Conservation (phyloP, 1,140 invertebrate genomes). For the Dolichoris vasculosae region DNA sequence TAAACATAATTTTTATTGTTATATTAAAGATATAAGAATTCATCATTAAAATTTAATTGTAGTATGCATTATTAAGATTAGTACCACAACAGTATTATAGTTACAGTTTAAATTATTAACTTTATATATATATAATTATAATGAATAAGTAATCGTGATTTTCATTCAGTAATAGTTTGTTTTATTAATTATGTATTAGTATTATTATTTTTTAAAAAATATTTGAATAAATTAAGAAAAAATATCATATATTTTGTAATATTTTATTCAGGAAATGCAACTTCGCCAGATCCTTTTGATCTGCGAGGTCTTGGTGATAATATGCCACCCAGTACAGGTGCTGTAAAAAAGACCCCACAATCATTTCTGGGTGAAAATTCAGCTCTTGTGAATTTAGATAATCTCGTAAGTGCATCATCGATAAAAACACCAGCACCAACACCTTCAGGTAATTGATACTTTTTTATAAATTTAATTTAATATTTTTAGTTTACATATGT, state of each 20-base stretch:
- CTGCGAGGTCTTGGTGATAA: constrained; percentile 78
- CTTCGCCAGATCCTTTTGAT: constrained; percentile 82
- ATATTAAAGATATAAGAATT: too few relatives aligned
- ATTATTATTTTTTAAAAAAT: too few relatives aligned
- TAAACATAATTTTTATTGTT: neutral
- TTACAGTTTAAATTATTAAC: too few relatives aligned
- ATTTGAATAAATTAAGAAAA: too few relatives aligned
- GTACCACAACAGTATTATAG: too few relatives aligned
- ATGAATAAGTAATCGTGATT: too few relatives aligned
- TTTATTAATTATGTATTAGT: too few relatives aligned
- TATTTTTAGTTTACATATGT: neutral
- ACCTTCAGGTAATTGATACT: constrained; percentile 65
- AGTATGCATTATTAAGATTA: too few relatives aligned
- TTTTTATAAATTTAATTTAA: constrained; percentile 14
- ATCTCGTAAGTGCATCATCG: constrained; percentile 85
- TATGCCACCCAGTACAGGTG: constrained; percentile 73
- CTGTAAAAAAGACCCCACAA: constrained; percentile 89
- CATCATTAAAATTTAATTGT: too few relatives aligned
- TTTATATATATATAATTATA: too few relatives aligned
- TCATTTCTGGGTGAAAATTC: constrained; percentile 96
- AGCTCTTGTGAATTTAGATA: constrained; percentile 94
- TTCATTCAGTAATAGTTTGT: too few relatives aligned
- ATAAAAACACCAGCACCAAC: constrained; percentile 68
- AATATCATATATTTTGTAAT: neutral
- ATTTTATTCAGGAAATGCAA: constrained; percentile 64